Percentiles rank a stretch among this genome's conserved stretches.
These are phyloP conservation scores for Conus betulinus DNA, from an alignment of 1,140 invertebrate genomes.

Conservation along the genomic window DNA sequence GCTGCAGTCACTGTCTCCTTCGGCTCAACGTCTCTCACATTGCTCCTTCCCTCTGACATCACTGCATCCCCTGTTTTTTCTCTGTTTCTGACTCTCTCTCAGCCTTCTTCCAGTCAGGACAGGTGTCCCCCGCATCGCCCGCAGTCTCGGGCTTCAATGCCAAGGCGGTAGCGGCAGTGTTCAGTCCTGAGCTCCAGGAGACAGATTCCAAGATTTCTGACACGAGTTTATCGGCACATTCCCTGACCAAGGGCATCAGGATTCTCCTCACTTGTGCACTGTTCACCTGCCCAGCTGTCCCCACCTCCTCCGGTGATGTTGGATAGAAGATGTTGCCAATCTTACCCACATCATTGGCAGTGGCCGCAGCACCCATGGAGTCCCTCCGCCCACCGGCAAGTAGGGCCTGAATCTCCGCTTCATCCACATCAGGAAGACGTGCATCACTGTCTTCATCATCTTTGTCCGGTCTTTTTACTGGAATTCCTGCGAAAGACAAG, in stretches of 20 bases:
- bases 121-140: too few species aligned
- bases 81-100: background rate
- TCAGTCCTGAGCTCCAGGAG: background rate
- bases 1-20: background rate
- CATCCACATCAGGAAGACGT: background rate
- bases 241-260: background rate
- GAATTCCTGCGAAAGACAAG: background rate
- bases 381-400: constrained; percentile 11
- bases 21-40: background rate
- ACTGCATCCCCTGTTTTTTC: background rate
- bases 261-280: background rate
- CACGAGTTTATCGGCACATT: constrained; percentile 13
- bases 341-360: background rate
- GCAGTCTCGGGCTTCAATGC: background rate
- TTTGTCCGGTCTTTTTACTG: background rate
- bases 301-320: background rate
- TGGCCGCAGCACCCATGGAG: background rate
- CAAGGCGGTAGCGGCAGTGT: background rate
- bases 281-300: background rate
- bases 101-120: background rate
- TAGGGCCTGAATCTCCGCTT: background rate
- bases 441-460: background rate
- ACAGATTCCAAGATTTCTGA: background rate
- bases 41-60: background rate
- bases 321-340: background rate